Percentiles rank a stretch among this genome's conserved stretches.
These are phyloP conservation scores for Pseudomyrmex concolor DNA, from an alignment of 1,140 invertebrate genomes.

Conservation along the genomic window DNA sequence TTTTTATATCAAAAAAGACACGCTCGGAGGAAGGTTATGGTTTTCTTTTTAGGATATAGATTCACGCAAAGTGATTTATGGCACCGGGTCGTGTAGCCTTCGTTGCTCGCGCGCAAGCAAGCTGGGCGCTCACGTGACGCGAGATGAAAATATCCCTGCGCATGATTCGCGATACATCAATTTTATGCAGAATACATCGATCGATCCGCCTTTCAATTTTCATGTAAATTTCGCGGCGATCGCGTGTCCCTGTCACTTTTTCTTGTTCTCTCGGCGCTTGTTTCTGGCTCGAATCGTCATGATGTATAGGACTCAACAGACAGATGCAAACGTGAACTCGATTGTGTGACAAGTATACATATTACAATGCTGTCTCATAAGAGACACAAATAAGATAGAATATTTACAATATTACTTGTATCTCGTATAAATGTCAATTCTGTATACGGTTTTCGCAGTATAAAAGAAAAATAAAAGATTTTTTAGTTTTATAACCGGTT, in stretches of 20 bases:
- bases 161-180: slow-evolving; percentile 75
- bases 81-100: slow-evolving; percentile 3
- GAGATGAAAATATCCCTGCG: slow-evolving; percentile 70
- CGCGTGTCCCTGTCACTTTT: slow-evolving; percentile 57
- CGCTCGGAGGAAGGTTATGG: slow-evolving; percentile 32
- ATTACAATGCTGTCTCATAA: background rate
- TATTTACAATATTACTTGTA: slow-evolving; percentile 11
- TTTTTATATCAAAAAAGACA: slow-evolving; percentile 48
- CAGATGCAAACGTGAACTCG: slow-evolving; percentile 19
- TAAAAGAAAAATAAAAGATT: background rate
- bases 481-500: background rate
- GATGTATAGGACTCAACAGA: slow-evolving; percentile 49
- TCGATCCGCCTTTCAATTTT: slow-evolving; percentile 77
- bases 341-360: slow-evolving; percentile 31
- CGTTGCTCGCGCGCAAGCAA: slow-evolving; percentile 23
- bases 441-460: background rate
- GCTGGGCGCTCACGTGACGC: slow-evolving; percentile 14
- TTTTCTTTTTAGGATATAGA: slow-evolving; percentile 65
- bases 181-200: slow-evolving; percentile 67
- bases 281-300: slow-evolving; percentile 47
- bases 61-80: slow-evolving; percentile 66
- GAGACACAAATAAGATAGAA: slow-evolving; percentile 39
- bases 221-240: slow-evolving; percentile 75
- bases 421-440: slow-evolving; percentile 12
- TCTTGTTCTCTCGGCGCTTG: slow-evolving; percentile 51